A percentile compares a stretch with the other conserved stretches of the same genome.
These are phyloP conservation scores for Ictalurus punctatus DNA, from an alignment of 2,113 vertebrate species.

Conservation along the genomic window DNA sequence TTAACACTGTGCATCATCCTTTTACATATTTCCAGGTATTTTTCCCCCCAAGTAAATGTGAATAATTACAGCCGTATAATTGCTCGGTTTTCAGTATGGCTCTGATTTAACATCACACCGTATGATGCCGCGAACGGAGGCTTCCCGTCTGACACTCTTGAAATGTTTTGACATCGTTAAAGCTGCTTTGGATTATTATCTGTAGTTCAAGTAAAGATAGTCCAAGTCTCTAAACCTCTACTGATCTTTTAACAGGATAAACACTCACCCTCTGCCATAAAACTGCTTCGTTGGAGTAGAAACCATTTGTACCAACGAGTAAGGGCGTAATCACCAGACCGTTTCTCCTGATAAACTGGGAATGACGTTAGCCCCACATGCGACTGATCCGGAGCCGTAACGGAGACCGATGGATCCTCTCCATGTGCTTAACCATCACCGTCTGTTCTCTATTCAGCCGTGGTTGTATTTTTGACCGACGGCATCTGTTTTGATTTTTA, in stretches of 20 bases:
- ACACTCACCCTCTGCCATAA: background rate
- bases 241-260: constrained; percentile 4
- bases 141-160: background rate
- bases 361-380: background rate
- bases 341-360: background rate
- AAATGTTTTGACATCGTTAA: background rate
- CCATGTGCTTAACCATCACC: constrained; percentile 14
- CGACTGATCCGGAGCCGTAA: background rate
- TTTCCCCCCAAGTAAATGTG: background rate
- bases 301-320: background rate
- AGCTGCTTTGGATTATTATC: background rate
- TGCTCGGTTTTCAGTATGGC: background rate
- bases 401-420: background rate
- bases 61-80: constrained; percentile 6
- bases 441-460: constrained; percentile 2
- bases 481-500: constrained; percentile 12
- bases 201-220: background rate
- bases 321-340: background rate
- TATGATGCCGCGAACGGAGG: background rate
- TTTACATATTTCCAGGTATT: background rate
- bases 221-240: background rate
- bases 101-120: background rate
- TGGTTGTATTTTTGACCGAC: background rate
- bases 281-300: background rate
- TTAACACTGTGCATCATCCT: background rate